Base-by-base conservation (phyloP, 2,888 invertebrate genomes). In the Sphecodes monilicornis region DNA sequence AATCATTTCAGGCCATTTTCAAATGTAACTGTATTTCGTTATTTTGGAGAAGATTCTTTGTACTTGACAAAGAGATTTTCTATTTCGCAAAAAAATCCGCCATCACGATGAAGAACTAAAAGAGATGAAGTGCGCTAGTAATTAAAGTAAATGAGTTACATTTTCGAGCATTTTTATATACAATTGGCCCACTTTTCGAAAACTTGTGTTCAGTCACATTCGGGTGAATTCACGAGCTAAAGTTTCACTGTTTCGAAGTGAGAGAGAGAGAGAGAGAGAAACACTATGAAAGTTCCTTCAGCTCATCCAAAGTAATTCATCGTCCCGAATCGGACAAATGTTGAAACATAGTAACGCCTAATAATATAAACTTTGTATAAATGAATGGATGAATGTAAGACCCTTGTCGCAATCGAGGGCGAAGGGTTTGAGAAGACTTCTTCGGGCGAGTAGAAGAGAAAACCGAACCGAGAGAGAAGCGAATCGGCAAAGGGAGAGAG, bases 301-400 rank as follows among this genome's bases (percentile, higher is more conserved):
- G 66, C 60, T 74, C 39, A 71, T 75, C 74, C 72, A 72, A 57
- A 82, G 89, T 88, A 90, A 93, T 93, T 90, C 90, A 89, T 92
- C 91, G 90, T 88, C 88, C 78, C 89, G 87, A 90, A 88, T 87
- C 89, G 89, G 90, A 91, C 91, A 91, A 93, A 92, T 90, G 91
- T 88, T 90, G 89, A 90, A 92, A 90, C 90, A 86, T 78, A 87
- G 88, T 88, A 91, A 91, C 91, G 91, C 91, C 92, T 93, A 91
- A 93, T 93, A 93, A 93, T 91, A 92, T 91, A 91, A 92, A 90
- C 91, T 89, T 69, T 73, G 86, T 90, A 91, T 90, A 93, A 92
- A 92, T 91, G 91, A 92, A 92, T 89, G 90, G 88, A 81, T 75
- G 82, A 86, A 88, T 78, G 79, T 88, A 84, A 89, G 86, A 85